A percentile compares a stretch with the other conserved stretches of the same genome.
Conservation (phyloP, 2,113 vertebrate genomes). For the Andinoacara biseriatus region DNA sequence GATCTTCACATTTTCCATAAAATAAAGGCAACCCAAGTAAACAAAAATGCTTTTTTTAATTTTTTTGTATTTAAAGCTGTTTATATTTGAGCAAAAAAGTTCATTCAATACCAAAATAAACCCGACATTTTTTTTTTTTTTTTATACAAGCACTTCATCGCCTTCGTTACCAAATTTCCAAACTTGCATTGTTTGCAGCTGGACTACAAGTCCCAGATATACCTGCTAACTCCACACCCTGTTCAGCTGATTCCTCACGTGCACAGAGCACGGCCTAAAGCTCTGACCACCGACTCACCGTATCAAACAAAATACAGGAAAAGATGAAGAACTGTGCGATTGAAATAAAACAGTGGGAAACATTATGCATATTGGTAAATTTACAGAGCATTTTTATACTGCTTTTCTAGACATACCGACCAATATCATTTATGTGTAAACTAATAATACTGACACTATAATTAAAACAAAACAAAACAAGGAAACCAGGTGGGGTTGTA, state of each 20-base stretch:
- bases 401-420: not conserved
- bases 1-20: not conserved
- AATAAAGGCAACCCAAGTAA: not conserved
- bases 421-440: accelerated
- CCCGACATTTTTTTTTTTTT: not conserved
- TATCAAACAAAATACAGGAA: not conserved
- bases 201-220: not conserved
- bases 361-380: not conserved
- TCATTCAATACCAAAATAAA: not conserved
- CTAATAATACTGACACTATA: not conserved
- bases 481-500: not conserved
- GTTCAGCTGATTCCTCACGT: not conserved
- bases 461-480: not conserved
- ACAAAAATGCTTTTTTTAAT: not conserved
- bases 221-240: not conserved
- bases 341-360: not conserved
- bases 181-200: not conserved
- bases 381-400: not conserved
- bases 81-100: not conserved
- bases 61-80: not conserved
- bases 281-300: not conserved
- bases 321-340: not conserved
- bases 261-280: not conserved
- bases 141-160: not conserved
- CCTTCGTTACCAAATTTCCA: not conserved